Base-by-base conservation (phyloP, 35 echinoderm and acorn worm genomes). In the Chiridota heheva region DNA sequence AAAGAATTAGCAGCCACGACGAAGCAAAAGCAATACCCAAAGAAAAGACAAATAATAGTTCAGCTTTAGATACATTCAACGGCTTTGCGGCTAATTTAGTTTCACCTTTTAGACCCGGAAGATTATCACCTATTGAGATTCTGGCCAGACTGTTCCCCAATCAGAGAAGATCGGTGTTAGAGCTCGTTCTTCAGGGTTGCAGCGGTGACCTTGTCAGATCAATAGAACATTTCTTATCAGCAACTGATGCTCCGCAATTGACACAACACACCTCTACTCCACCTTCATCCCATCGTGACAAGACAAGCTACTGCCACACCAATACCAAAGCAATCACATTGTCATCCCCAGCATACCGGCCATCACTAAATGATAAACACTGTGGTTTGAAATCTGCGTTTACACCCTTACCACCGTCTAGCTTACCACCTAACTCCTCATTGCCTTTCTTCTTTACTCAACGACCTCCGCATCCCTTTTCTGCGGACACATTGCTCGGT, bases 191-290 rank as follows among this genome's bases (percentile, higher is more conserved):
- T 13, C 95, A 98, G 60, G 95, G 95, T 10, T 98, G 95, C 67
- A 98, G 72, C 68, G 95, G 95, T 1, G 95, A 98, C 30, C 76
- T 98, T 36, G 89, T 98, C 33, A 98, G 92, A 63, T 88, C 95
- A 39, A 98, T 98, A 40, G 95, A 98, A 81, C 95, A 98, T 64
- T 98, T 98, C 45, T 72, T 98, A 29, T 88, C 89, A 17, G 95
- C 95, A 8, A 83, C 39, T 29, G 95, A 98, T 20, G 56, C 85
- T 48, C 46, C 82, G 20, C 58, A 13, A 24, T 20, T 35, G 5
- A 37, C 58, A 7, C 70, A 70, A 29, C 35, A 55, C 16, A 83
- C 58, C 51, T 43, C 27, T 30, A 3, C 51, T 2, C 38, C 15
- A 18, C 41, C 44, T 15, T 72, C 67, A 0, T 42, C 48, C 34